Evolutionary conservation across 2,888 invertebrate genomes (phyloP), one percentile per base, ranked within the genome.

Genomic region (Clostera curtula): DNA sequence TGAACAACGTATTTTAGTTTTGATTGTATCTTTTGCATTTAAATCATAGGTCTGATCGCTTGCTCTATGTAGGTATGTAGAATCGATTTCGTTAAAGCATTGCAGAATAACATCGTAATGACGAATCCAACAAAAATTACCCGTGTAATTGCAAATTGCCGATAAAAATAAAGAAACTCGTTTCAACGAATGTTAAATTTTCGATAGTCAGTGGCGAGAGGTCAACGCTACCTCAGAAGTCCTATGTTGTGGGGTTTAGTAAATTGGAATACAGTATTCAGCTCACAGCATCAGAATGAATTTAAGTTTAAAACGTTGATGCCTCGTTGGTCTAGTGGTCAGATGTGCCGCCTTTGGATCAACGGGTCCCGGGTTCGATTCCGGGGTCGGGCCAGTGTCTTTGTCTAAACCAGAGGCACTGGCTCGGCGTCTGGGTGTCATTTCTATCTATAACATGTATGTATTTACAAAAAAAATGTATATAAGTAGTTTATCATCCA

Each of bases 171-270:
- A 49, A 55, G 39, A 47, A 53, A 56, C 49, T 43, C 29, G 48
- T 45, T 47, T 30, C 34, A 33, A 42, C 23, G 49, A 32, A 40
- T 34, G 32, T 23, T 40, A 29, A 10, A 28, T 33, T 29, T 35
- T 31, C 33, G 31, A 20, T 45, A 42, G 41, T 44, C 39, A 44
- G 41, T 46, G 49, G 35, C 37, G 22, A 44, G 44, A 41, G 49
- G 49, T 49, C 45, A 45, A 41, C 48, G 65, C 56, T 62, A 56
- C 61, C 45, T 48, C 56, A 62, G 62, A 37, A 65, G 61, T 56
- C 47, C 27, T 41, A 42, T 41, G 36, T 42, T 40, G 45, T 43
- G 34, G 40, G 36, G 43, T 43, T 41, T 38, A 40, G 40, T 38
- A 51, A 55, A 53, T 61, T 46, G 31, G 39, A 41, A 35, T 29